Percentiles rank a stretch among this genome's conserved stretches.
phyloP scores from a whole-genome alignment of 2,113 vertebrate genomes.

The Cochlearius cochlearius region DNA sequence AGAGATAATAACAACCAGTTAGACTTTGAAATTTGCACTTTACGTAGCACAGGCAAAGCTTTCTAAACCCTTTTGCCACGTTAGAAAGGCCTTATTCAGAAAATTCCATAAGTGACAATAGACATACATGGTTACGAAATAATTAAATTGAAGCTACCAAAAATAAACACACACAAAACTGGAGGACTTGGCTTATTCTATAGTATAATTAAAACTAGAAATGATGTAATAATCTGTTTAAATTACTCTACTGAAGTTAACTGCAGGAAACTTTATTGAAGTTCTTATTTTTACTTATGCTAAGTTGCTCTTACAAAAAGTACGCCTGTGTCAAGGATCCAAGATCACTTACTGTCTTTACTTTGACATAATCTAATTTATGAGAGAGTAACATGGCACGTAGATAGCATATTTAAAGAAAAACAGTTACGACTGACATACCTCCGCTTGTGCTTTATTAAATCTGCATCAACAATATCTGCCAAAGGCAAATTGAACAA shows the following conservation, averaged over 20 bases:
- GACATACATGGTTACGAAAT: neutral
- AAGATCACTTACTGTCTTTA: neutral
- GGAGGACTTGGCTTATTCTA: neutral
- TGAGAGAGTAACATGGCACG: neutral
- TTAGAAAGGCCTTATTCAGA: neutral
- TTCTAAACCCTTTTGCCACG: neutral
- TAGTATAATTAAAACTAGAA: neutral
- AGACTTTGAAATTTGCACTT: conserved; percentile 14
- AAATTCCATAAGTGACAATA: neutral
- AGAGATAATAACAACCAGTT: neutral
- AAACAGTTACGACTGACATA: conserved; percentile 48
- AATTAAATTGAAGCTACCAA: neutral
- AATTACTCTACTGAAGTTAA: neutral
- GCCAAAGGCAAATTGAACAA: conserved; percentile 88
- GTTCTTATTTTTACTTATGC: neutral
- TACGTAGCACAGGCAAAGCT: neutral
- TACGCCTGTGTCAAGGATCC: neutral
- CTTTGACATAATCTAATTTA: neutral
- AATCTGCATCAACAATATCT: conserved; percentile 86
- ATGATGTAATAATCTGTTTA: neutral
- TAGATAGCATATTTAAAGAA: neutral
- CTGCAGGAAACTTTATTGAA: neutral
- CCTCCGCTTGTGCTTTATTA: conserved; percentile 84
- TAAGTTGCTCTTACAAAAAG: neutral
- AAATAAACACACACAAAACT: neutral